A percentile compares a stretch with the other conserved stretches of the same genome.
These are phyloP conservation scores for Apus apus DNA, from an alignment of 2,113 vertebrate species.

Conservation along the genomic window DNA sequence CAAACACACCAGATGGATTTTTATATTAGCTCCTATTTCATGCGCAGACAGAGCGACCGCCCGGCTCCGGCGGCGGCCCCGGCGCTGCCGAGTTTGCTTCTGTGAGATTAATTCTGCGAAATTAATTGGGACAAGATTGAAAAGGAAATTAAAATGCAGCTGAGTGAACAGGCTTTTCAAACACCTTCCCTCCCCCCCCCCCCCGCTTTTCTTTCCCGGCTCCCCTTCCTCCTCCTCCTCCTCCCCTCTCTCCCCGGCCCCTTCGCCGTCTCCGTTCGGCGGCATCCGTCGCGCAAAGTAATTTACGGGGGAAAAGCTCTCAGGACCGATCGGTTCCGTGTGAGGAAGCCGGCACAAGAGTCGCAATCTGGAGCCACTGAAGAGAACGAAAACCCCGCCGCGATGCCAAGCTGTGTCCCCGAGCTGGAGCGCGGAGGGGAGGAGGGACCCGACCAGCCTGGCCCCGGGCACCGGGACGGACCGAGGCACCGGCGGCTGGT, in stretches of 20 bases:
- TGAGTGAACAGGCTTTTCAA: slow-evolving; percentile 80
- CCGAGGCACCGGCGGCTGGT: rapidly evolving
- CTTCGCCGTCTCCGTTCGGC: slow-evolving; percentile 27
- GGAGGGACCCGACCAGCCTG: rapidly evolving
- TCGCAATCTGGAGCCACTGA: slow-evolving; percentile 69
- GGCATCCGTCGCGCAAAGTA: slow-evolving; percentile 44
- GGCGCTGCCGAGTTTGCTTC: slow-evolving; percentile 70
- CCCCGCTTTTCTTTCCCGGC: too few species aligned
- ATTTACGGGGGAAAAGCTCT: slow-evolving; percentile 64
- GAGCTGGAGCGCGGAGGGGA: too few species aligned
- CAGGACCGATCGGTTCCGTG: slow-evolving; percentile 65
- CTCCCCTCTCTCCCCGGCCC: background rate
- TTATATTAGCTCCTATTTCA: slow-evolving; percentile 80
- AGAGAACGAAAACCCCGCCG: slow-evolving; percentile 46
- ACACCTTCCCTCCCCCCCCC: slow-evolving; percentile 59
- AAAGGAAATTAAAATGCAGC: slow-evolving; percentile 87
- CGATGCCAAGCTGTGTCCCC: slow-evolving; percentile 21
- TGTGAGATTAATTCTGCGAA: slow-evolving; percentile 86
- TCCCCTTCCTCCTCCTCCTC: too few species aligned
- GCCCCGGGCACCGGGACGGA: rapidly evolving
- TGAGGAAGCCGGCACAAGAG: slow-evolving; percentile 40
- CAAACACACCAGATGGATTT: slow-evolving; percentile 83
- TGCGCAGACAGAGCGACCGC: slow-evolving; percentile 71
- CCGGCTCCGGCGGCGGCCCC: slow-evolving; percentile 62
- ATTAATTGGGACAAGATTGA: slow-evolving; percentile 95